A percentile compares a stretch with the other conserved stretches of the same genome.
Conservation (phyloP, 2,888 invertebrate genomes). For the Eudemis profundana region DNA sequence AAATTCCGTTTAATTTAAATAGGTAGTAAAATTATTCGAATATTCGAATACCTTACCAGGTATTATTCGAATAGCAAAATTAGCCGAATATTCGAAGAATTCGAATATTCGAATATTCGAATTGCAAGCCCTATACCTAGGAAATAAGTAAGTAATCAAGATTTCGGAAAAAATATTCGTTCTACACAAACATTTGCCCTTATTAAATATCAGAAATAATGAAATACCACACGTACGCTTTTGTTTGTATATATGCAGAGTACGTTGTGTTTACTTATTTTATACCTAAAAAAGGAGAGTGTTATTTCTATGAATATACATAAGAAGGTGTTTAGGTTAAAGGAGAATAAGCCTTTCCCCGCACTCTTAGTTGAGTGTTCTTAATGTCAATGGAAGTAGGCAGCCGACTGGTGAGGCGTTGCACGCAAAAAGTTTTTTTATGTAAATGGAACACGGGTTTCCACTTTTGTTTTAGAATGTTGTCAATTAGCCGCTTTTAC, state of each 20-base stretch:
- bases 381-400: slow-evolving; percentile 56
- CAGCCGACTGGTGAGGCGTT: slow-evolving; percentile 50
- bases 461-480: slow-evolving; percentile 40
- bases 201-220: too few species aligned
- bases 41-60: too few species aligned
- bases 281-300: neutral
- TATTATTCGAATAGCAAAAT: too few species aligned
- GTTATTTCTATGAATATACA: slow-evolving; percentile 18
- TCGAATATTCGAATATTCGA: too few species aligned
- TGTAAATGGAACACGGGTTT: slow-evolving; percentile 55
- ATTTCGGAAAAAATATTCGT: too few species aligned
- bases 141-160: too few species aligned
- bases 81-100: too few species aligned
- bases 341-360: slow-evolving; percentile 52
- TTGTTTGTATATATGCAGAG: neutral
- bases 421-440: slow-evolving; percentile 59
- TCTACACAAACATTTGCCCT: too few species aligned
- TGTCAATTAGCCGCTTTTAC: slow-evolving; percentile 34
- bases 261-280: neutral
- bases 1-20: too few species aligned
- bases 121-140: too few species aligned
- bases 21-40: too few species aligned
- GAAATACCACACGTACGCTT: too few species aligned
- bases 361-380: slow-evolving; percentile 53
- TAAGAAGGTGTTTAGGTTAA: slow-evolving; percentile 29